Percentiles rank a stretch among this genome's conserved stretches.
phyloP scores from a whole-genome alignment of 2,888 invertebrate species.

The Caenorhabditis sp. region DNA sequence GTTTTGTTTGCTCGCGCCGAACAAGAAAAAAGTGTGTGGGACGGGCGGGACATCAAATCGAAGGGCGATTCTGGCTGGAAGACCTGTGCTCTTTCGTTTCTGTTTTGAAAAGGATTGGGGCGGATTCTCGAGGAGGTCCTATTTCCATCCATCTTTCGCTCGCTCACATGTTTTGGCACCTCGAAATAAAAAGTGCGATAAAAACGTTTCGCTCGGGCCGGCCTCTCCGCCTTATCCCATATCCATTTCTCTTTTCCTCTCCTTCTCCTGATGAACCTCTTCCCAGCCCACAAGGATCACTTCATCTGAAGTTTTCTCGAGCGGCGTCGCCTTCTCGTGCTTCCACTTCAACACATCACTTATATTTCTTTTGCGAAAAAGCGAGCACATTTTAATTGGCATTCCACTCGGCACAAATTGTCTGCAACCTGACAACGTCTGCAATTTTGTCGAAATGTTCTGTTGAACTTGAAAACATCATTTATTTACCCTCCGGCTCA shows the following conservation, averaged over 20 bases:
- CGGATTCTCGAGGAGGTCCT: neutral
- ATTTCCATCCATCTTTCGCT: neutral
- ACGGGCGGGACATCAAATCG: too few species aligned
- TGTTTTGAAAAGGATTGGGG: neutral
- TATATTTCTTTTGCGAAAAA: too few species aligned
- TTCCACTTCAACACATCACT: too few species aligned
- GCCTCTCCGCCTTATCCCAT: neutral
- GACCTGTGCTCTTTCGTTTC: neutral
- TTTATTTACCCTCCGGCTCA: neutral
- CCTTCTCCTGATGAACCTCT: neutral
- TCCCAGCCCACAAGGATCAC: neutral
- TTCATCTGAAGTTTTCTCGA: neutral
- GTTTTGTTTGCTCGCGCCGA: neutral
- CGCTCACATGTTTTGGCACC: conserved; percentile 12
- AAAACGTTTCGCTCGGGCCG: neutral
- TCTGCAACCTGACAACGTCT: too few species aligned
- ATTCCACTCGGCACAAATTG: too few species aligned
- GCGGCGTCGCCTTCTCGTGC: neutral
- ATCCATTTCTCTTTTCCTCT: neutral
- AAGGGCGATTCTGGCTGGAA: too few species aligned
- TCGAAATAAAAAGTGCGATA: conserved; percentile 21
- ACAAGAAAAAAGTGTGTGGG: too few species aligned
- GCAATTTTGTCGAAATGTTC: too few species aligned
- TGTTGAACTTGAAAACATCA: too few species aligned
- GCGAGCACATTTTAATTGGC: neutral